Conservation (phyloP, 2,888 invertebrate species). For the Eupithecia abbreviata region DNA sequence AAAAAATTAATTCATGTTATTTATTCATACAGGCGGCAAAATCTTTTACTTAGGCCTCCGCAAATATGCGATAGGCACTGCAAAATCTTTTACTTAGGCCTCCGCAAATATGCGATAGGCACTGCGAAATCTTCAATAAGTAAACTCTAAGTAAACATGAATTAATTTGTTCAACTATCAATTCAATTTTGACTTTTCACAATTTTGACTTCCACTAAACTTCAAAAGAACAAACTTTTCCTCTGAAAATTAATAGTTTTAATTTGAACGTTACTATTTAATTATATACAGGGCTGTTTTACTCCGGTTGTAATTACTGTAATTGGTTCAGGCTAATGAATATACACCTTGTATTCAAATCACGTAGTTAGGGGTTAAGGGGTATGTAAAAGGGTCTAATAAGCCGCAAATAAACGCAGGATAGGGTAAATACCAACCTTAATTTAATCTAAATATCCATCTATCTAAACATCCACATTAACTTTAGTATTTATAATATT, state of each 20-base stretch:
- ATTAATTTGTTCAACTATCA: neutral
- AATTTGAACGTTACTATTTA: constrained; percentile 39
- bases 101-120: too few relatives aligned
- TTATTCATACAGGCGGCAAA: too few relatives aligned
- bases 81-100: too few relatives aligned
- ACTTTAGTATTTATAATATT: too few relatives aligned
- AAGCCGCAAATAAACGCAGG: neutral
- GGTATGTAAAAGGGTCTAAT: neutral
- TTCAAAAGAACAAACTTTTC: constrained; percentile 7
- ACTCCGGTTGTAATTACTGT: constrained; percentile 50
- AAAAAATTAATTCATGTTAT: too few relatives aligned
- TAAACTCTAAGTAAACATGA: too few relatives aligned
- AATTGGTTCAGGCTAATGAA: constrained; percentile 43
- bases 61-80: too few relatives aligned
- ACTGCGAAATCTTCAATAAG: too few relatives aligned
- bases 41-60: too few relatives aligned
- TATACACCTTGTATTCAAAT: constrained; percentile 44
- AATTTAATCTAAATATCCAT: neutral
- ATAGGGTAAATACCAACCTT: neutral
- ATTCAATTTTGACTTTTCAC: neutral
- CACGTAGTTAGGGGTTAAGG: constrained; percentile 32
- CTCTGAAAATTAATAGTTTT: constrained; percentile 45
- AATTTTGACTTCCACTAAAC: neutral
- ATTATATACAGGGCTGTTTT: constrained; percentile 40
- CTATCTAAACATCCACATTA: too few relatives aligned